Conservation (phyloP, 2,113 vertebrate species). For the Aix galericulata region DNA sequence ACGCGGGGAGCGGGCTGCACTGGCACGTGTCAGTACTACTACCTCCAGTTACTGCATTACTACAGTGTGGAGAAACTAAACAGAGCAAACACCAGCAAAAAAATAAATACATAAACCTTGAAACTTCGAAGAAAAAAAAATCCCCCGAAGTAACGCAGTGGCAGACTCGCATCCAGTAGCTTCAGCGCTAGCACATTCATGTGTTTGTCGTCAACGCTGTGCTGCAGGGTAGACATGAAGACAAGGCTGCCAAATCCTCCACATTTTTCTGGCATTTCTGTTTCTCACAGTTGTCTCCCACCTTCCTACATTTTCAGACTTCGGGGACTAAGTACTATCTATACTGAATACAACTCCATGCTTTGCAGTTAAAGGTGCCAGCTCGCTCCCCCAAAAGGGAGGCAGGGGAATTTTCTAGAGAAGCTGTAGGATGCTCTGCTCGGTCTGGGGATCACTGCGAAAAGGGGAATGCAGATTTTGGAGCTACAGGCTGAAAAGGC, state of each 20-base stretch:
- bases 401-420: background rate
- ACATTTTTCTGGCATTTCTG: conserved; percentile 66
- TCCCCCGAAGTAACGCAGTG: background rate
- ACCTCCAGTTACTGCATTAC: background rate
- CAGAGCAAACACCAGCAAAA: background rate
- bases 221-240: conserved; percentile 45
- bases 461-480: background rate
- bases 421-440: background rate
- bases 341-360: conserved; percentile 37
- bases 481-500: background rate
- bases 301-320: conserved; percentile 70
- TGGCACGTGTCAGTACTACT: background rate
- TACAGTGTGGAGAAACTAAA: background rate
- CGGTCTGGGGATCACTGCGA: background rate
- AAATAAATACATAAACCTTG: background rate
- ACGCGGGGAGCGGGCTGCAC: background rate
- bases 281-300: conserved; percentile 73
- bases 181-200: background rate
- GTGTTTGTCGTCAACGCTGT: conserved; percentile 45
- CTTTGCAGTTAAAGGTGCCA: background rate
- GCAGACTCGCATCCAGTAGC: background rate
- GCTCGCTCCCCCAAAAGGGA: background rate
- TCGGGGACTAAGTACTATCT: conserved; percentile 41
- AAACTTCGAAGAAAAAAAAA: background rate
- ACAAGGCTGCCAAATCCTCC: conserved; percentile 62